Evolutionary conservation across 2,888 invertebrate genomes (phyloP), one percentile per base, ranked within the genome.

Genomic region (Poecilus cupreus): DNA sequence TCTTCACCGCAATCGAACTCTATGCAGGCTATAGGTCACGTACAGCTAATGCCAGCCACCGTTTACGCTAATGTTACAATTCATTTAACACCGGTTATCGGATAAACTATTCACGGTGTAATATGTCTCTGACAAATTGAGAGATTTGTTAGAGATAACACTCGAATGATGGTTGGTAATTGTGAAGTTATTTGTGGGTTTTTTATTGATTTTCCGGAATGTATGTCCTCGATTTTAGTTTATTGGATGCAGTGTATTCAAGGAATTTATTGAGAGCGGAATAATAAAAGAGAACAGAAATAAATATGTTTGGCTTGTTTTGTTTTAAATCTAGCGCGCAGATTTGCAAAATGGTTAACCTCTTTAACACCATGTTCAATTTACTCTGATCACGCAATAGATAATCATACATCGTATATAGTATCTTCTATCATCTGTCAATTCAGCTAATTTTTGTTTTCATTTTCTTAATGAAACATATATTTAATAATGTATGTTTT

Each of bases 111-210:
- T 39, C 10, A 32, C 68, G 3, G 16, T 60, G 37, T 39, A 68
- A 10, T 68, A 20, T 18, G 11, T 57, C 24, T 22, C n/a, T 60
- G 13, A 26, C 13, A 60, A 60, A 60, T 60, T 60, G 26, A 8
- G 24, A 60, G 60, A 60, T 60, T 60, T 60, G 60, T 24, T 60
- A 13, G 24, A 60, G 60, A 60, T 60, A 60, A 60, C 26, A 11
- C 26, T n/a, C n/a, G 43, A 11, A 11, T 11, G 11, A 43, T 11
- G 13, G 13, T 1, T 60, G 60, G 26, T 60, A 60, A 24, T 24
- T 13, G 60, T n/a, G 60, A 11, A 60, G 24, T 60, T 24, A 60
- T 60, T 60, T 60, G n/a, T 24, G 11, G 18, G 2, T 11, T 13
- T 18, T 4, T 5, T 60, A 60, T 60, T 60, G 60, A 60, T 60